Evolutionary conservation across 2,113 vertebrate genomes (phyloP).

Genomic region (Probosciger aterrimus): DNA sequence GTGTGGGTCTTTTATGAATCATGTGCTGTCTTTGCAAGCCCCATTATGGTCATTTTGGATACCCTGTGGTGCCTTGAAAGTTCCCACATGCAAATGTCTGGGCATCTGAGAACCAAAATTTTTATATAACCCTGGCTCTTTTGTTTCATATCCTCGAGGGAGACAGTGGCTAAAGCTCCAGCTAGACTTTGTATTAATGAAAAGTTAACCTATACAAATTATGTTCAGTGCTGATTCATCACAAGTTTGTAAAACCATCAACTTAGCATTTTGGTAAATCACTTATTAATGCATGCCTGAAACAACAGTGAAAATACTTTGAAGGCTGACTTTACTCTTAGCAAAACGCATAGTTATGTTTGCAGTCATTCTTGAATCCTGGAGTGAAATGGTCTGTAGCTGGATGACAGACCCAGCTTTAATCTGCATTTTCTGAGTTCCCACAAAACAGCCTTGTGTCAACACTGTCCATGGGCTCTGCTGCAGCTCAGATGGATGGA

Average conservation of each 20-base stretch:
- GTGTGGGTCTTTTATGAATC: background rate
- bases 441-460: background rate
- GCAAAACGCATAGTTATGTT: background rate
- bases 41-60: background rate
- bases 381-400: background rate
- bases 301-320: background rate
- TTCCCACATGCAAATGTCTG: background rate
- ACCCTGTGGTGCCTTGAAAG: background rate
- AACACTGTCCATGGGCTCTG: background rate
- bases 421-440: background rate
- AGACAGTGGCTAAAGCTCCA: background rate
- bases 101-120: background rate
- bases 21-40: background rate
- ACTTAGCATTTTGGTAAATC: background rate
- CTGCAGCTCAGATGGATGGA: background rate
- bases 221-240: background rate
- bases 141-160: background rate
- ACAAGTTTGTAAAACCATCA: background rate
- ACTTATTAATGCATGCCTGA: background rate
- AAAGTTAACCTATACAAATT: background rate
- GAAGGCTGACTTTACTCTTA: background rate
- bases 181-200: background rate
- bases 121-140: background rate
- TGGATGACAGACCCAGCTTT: background rate
- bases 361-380: background rate